Evolutionary conservation across 2,888 invertebrate species (phyloP), one percentile per base, ranked within the genome.

Genomic region (Sinopyrophorus schimmeli): DNA sequence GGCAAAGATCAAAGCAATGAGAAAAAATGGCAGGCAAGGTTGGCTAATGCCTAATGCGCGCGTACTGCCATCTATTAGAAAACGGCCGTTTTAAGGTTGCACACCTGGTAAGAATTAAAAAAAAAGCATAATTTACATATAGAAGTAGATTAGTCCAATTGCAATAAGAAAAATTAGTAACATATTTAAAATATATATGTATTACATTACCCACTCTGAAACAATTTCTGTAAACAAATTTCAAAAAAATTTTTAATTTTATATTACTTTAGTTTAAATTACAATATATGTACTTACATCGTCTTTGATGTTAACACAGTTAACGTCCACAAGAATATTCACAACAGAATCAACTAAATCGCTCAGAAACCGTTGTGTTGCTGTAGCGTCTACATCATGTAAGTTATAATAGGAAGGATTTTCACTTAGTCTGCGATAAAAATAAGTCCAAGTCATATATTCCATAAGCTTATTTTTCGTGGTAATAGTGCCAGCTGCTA

Each of bases 381-480:
- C 79, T 27, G 79, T 76, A 0, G 85, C 80, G 47, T 89, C 87
- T 7, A 85, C 66, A 17, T 82, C 82, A 28, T 88, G 86, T 49
- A 96, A 73, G 50, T 88, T 84, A 69, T 96, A 96, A 70, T 92
- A 96, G 0, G 86, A 81, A 0, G 98, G 98, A 80, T 98, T 98
- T 66, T 90, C 88, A 40, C 96, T 73, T 3, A 98, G 76, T 10
- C 97, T 80, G 38, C 97, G 79, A 77, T 96, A 99, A 77, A 98
- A 95, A 68, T 95, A 99, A 0, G 99, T 99, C 90, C 97, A 99
- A 0, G 98, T 96, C 57, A 99, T 78, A 76, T 99, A 99, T 73
- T 99, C 97, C 47, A 99, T 77, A 34, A 95, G 89, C 60, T 94
- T 91, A 69, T 93, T 91, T 68, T 92, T 94, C 0, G 87, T 87